Evolutionary conservation across 2,888 invertebrate species (phyloP).

Genomic region (Cotesia congregata): DNA sequence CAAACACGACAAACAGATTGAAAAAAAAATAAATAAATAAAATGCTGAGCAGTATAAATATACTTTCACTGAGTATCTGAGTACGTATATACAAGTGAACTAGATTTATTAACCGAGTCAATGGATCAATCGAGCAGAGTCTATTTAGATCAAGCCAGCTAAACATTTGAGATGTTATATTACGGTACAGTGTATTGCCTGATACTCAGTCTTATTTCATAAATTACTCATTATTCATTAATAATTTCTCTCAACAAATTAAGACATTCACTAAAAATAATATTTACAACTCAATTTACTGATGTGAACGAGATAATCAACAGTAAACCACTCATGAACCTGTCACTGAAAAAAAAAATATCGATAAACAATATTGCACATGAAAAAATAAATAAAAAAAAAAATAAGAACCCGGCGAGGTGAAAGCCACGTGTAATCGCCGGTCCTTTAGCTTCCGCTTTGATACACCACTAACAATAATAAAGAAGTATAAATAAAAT

Average conservation of each 20-base stretch:
- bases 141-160: constrained; percentile 12
- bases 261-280: constrained; percentile 5
- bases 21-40: constrained; percentile 1
- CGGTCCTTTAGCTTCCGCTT: constrained; percentile 18
- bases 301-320: neutral
- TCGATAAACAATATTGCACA: constrained; percentile 14
- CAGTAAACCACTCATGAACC: constrained; percentile 10
- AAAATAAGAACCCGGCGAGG: neutral
- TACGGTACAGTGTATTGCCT: neutral
- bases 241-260: neutral
- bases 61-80: neutral
- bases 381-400: neutral
- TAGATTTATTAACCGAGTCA: constrained; percentile 8
- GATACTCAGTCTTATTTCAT: neutral
- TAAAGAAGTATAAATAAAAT: neutral
- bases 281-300: neutral
- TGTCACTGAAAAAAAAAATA: constrained; percentile 2
- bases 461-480: neutral
- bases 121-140: constrained; percentile 15
- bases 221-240: neutral
- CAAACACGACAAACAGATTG: constrained; percentile 1
- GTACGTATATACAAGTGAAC: constrained; percentile 11
- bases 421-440: constrained; percentile 10
- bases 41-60: neutral
- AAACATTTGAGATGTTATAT: constrained; percentile 1